Evolutionary conservation across 2,113 vertebrate genomes (phyloP).

Genomic region (Pterocles orientalis): DNA sequence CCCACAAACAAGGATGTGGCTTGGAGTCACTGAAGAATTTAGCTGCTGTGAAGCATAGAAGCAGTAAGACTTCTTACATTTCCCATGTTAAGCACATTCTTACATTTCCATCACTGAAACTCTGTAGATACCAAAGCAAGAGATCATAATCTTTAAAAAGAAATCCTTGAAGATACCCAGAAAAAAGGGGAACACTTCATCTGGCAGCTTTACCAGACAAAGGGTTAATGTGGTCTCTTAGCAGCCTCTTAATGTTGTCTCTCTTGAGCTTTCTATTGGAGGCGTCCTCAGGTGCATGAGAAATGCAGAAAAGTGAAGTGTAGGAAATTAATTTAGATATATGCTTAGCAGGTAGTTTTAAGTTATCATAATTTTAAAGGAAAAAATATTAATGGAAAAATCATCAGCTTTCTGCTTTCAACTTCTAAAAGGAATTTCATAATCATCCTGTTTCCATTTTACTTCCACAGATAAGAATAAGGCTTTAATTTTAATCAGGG

Average conservation of each 20-base stretch:
- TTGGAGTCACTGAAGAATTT: neutral
- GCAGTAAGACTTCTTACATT: neutral
- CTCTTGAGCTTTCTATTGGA: neutral
- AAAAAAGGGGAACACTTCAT: neutral
- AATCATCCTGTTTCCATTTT: neutral
- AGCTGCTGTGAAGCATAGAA: neutral
- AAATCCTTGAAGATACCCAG: neutral
- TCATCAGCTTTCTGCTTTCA: neutral
- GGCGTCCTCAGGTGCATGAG: neutral
- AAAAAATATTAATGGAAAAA: neutral
- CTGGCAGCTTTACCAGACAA: neutral
- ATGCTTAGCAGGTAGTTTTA: neutral
- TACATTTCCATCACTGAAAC: neutral
- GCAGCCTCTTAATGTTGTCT: neutral
- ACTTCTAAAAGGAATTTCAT: neutral
- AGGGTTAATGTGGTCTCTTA: neutral
- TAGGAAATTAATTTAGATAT: neutral
- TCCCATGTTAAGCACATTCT: neutral
- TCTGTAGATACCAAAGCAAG: neutral
- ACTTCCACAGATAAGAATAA: neutral
- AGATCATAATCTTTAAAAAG: neutral
- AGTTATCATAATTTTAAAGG: neutral
- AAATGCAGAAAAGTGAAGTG: neutral
- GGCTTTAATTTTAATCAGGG: neutral
- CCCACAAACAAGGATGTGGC: neutral